Evolutionary conservation across 2,888 invertebrate genomes (phyloP), one percentile per base, ranked within the genome.

Genomic region (Heliconius ethilla): DNA sequence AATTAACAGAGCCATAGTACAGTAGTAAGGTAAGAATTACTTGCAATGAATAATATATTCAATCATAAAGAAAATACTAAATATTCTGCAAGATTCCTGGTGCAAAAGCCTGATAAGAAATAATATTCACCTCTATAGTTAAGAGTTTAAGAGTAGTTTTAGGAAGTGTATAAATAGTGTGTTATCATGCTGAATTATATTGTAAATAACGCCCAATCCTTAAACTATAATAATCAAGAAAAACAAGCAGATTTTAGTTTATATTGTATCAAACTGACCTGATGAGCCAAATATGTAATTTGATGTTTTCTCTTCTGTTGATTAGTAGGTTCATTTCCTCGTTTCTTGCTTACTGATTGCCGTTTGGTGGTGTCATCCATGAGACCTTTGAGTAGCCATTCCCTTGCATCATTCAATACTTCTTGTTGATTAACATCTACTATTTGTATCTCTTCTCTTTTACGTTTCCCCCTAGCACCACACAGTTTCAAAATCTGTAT

Each of bases 281-380:
- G 96, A 89, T 97, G 97, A 33, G 99, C 99, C 83, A 99, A 95
- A 90, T 98, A 99, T 1, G 99, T 99, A 84, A 99, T 99, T 94
- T 99, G 99, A 95, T 99, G 99, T 90, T 99, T 99, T 83, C 97
- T 95, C 83, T 96, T 96, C 76, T 97, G 97, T 83, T 96, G 96
- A 15, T 94, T 94, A n/a, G 96, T 96, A 0, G 97, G 96, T 83
- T 88, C 95, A 87, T 90, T 95, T 87, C 87, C 95, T 91, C 84
- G 93, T 94, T 89, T 95, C 95, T 92, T 95, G 88, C 95, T 88
- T 82, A 93, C 87, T 78, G 89, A 95, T 86, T 87, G 94, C 82
- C 90, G 93, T 90, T 84, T 94, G 84, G 82, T 95, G 82, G 96
- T 96, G 72, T 96, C 96, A 82, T 97, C 97, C 80, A 97, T 96